Evolutionary conservation across 2,888 invertebrate species (phyloP).

Genomic region (Biston stratarius): DNA sequence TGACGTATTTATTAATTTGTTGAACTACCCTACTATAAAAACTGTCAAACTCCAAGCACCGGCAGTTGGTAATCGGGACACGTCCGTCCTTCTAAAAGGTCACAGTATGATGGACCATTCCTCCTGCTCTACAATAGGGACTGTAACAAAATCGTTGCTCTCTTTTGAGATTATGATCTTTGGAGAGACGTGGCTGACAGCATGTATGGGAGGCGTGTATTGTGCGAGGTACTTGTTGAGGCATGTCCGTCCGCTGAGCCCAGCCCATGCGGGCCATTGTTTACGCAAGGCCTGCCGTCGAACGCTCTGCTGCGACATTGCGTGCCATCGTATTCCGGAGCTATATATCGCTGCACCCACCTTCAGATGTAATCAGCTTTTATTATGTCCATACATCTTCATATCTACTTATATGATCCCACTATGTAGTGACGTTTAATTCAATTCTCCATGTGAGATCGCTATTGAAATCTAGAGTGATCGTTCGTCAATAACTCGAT

Average conservation of each 20-base stretch:
- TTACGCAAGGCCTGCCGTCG: slow-evolving; percentile 59
- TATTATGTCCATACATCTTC: slow-evolving; percentile 39
- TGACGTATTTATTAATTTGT: slow-evolving; percentile 5
- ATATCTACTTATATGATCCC: slow-evolving; percentile 39
- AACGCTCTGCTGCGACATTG: slow-evolving; percentile 51
- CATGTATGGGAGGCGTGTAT: slow-evolving; percentile 40
- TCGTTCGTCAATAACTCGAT: slow-evolving; percentile 16
- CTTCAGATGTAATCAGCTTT: slow-evolving; percentile 53
- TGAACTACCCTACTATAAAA: slow-evolving; percentile 16
- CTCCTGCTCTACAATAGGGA: slow-evolving; percentile 46
- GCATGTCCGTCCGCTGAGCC: slow-evolving; percentile 48
- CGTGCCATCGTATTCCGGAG: slow-evolving; percentile 52
- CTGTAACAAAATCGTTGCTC: slow-evolving; percentile 31
- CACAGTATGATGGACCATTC: slow-evolving; percentile 46
- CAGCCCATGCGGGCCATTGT: slow-evolving; percentile 57
- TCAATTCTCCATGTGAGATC: slow-evolving; percentile 18
- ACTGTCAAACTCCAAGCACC: slow-evolving; percentile 15
- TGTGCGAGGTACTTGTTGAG: slow-evolving; percentile 45
- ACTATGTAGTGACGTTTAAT: slow-evolving; percentile 16
- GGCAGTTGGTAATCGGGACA: slow-evolving; percentile 53
- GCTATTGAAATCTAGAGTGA: slow-evolving; percentile 17
- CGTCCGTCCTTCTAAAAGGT: slow-evolving; percentile 61
- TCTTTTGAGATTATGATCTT: slow-evolving; percentile 35
- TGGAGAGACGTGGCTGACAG: slow-evolving; percentile 28
- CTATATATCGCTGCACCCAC: slow-evolving; percentile 62